A percentile compares a stretch with the other conserved stretches of the same genome.
These are phyloP conservation scores for Ptiloglossa arizonensis DNA, from an alignment of 1,140 invertebrate genomes.

Conservation along the genomic window DNA sequence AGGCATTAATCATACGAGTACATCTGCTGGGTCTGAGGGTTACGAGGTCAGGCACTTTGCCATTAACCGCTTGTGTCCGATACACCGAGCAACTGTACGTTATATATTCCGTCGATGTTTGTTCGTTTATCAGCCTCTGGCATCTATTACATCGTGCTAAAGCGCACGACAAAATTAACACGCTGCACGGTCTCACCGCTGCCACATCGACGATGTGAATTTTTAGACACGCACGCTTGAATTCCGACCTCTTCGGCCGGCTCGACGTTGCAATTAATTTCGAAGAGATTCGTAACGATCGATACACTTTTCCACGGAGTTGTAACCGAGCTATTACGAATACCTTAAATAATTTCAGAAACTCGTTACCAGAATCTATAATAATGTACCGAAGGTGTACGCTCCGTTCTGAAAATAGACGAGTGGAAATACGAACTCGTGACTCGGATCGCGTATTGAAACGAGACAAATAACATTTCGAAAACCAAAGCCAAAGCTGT, in stretches of 20 bases:
- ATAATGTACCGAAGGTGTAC: too few relatives aligned
- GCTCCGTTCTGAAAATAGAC: too few relatives aligned
- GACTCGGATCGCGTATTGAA: too few relatives aligned
- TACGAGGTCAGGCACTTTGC: constrained; percentile 48
- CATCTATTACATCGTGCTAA: constrained; percentile 23
- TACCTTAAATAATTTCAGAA: too few relatives aligned
- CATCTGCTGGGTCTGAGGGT: constrained; percentile 39
- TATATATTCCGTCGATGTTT: constrained; percentile 32
- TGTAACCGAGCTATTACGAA: too few relatives aligned
- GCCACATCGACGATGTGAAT: background rate
- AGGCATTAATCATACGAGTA: constrained; percentile 32
- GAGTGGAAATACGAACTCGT: too few relatives aligned
- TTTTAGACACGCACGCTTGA: background rate
- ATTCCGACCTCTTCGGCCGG: too few relatives aligned
- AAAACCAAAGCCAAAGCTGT: too few relatives aligned
- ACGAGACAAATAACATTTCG: too few relatives aligned
- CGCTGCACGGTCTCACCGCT: too few relatives aligned
- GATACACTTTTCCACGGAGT: background rate
- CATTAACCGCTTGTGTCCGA: constrained; percentile 39
- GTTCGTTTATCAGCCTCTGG: constrained; percentile 21
- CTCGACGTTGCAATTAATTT: background rate
- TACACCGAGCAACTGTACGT: background rate
- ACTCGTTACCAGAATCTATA: too few relatives aligned
- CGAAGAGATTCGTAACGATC: background rate
- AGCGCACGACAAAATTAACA: constrained; percentile 8